Percentiles rank a stretch among this genome's conserved stretches.
Evolutionary conservation across 1,140 invertebrate species (phyloP).

Genomic region (Leptinotarsa texana): DNA sequence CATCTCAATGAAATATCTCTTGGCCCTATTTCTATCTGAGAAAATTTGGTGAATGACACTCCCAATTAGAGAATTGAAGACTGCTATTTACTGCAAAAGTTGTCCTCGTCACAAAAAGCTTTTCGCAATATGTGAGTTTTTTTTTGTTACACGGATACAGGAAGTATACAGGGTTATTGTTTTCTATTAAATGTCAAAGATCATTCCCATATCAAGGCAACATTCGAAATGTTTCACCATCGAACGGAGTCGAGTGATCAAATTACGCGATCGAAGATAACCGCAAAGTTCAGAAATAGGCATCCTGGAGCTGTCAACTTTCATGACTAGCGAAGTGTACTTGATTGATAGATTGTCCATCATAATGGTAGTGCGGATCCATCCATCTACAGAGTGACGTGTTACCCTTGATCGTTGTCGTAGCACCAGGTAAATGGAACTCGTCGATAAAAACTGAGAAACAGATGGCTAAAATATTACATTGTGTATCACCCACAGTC

Average conservation of each 20-base stretch:
- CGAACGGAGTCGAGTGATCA: not conserved
- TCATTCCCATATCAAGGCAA: no score
- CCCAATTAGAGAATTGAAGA: no score
- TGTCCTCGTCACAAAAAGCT: no score
- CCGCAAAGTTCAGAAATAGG: slow-evolving; percentile 1
- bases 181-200: no score
- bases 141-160: no score
- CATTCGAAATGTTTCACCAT: no score
- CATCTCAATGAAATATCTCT: no score
- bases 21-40: no score
- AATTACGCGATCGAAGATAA: slow-evolving; percentile 2
- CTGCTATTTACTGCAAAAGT: no score
- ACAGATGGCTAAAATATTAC: slow-evolving; percentile 25
- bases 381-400: slow-evolving; percentile 48
- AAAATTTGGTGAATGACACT: no score
- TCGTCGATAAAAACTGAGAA: slow-evolving; percentile 16
- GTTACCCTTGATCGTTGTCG: slow-evolving; percentile 36
- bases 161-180: no score
- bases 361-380: slow-evolving; percentile 46
- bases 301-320: slow-evolving; percentile 40
- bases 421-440: slow-evolving; percentile 35
- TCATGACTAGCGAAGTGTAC: slow-evolving; percentile 44
- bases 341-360: slow-evolving; percentile 53
- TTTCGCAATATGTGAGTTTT: no score
- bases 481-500: slow-evolving; percentile 26